Conservation (phyloP, 2,888 invertebrate genomes). For the Lysandra bellargus region DNA sequence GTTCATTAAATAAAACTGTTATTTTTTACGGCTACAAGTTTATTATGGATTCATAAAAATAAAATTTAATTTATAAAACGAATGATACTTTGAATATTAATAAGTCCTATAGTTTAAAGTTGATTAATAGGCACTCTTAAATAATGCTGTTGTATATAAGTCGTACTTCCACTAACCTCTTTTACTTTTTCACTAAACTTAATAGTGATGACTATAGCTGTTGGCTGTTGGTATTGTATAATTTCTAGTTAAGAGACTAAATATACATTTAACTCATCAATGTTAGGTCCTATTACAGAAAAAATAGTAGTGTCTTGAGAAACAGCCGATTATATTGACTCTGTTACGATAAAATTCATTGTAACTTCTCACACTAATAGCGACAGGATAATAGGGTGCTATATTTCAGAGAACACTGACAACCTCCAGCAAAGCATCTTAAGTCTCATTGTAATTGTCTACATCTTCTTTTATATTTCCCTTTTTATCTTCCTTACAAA, state of each 20-base stretch:
- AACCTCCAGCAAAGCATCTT: slow-evolving; percentile 54
- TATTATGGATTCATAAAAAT: too few relatives aligned
- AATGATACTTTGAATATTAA: too few relatives aligned
- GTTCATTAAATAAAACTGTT: background rate
- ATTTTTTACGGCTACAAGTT: background rate
- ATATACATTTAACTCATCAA: background rate
- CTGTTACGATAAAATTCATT: slow-evolving; percentile 44
- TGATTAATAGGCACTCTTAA: too few relatives aligned
- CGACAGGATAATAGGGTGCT: slow-evolving; percentile 76
- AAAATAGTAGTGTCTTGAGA: slow-evolving; percentile 13
- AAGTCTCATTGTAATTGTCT: slow-evolving; percentile 19
- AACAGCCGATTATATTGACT: slow-evolving; percentile 26
- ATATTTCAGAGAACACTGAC: slow-evolving; percentile 67
- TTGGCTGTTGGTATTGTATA: background rate
- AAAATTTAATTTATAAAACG: too few relatives aligned
- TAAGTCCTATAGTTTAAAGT: too few relatives aligned
- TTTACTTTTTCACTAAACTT: too few relatives aligned
- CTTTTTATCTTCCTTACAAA: background rate
- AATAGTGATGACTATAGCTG: too few relatives aligned
- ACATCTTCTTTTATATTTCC: background rate
- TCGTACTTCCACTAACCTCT: background rate
- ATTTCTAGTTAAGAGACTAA: background rate
- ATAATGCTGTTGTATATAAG: too few relatives aligned
- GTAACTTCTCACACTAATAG: slow-evolving; percentile 71
- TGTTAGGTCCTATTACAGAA: background rate